phyloP scores from a whole-genome alignment of 2,888 invertebrate genomes.

The Catocala sponsa region DNA sequence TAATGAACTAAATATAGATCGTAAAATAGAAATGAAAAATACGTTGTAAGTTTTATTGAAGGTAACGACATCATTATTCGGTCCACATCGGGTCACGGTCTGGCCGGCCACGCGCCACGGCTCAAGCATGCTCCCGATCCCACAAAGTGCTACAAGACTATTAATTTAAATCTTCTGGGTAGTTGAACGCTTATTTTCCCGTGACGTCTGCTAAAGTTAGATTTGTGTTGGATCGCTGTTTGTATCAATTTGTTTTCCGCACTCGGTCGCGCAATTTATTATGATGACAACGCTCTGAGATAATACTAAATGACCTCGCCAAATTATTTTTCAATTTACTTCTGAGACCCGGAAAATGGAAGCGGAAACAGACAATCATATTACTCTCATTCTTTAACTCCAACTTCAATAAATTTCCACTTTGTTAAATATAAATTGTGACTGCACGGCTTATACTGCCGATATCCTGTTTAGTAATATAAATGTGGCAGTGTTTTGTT shows the following conservation, averaged over 20 bases:
- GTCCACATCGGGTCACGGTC: conserved; percentile 21
- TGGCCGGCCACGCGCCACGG: neutral
- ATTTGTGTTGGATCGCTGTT: conserved; percentile 11
- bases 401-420: neutral
- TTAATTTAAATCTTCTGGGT: conserved; percentile 35
- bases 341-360: neutral
- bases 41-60: too few species aligned
- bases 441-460: too few species aligned
- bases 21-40: too few species aligned
- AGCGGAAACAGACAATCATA: neutral
- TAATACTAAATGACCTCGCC: conserved; percentile 6
- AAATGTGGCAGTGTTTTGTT: too few species aligned
- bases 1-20: too few species aligned
- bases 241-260: neutral
- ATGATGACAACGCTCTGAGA: conserved; percentile 5
- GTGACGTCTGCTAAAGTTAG: conserved; percentile 3
- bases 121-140: conserved; percentile 8
- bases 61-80: conserved; percentile 28
- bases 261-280: conserved; percentile 7
- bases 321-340: conserved; percentile 10
- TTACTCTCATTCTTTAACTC: neutral
- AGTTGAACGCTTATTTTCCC: conserved; percentile 17
- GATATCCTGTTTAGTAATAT: too few species aligned
- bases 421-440: too few species aligned
- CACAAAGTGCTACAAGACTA: conserved; percentile 44